Conservation (phyloP, 2,888 invertebrate genomes). For the Parnassius smintheus region DNA sequence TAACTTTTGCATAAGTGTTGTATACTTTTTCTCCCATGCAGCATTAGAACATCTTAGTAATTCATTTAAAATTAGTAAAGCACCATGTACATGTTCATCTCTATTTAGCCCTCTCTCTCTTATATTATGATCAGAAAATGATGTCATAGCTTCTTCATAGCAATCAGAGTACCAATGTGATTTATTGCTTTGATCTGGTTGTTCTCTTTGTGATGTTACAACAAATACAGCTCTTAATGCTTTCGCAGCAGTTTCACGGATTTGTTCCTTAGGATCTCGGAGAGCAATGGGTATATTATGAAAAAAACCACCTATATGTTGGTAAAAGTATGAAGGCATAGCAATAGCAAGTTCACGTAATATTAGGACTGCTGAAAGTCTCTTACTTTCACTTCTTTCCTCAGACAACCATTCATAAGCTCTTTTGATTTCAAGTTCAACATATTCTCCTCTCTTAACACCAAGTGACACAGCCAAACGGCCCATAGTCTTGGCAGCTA, state of each 20-base stretch:
- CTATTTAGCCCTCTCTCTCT: constrained; percentile 85
- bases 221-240: constrained; percentile 96
- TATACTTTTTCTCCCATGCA: constrained; percentile 91
- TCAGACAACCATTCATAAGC: constrained; percentile 96
- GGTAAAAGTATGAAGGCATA: constrained; percentile 98
- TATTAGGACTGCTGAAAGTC: constrained; percentile 95
- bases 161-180: constrained; percentile 96
- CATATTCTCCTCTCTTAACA: constrained; percentile 96
- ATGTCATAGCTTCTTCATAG: constrained; percentile 91
- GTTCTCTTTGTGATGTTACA: constrained; percentile 96
- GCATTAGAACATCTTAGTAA: constrained; percentile 94
- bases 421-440: constrained; percentile 96
- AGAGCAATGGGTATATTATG: constrained; percentile 95
- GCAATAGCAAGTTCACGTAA: constrained; percentile 95
- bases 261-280: constrained; percentile 93
- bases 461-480: constrained; percentile 93
- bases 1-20: constrained; percentile 84
- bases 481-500: constrained; percentile 97
- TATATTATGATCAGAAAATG: constrained; percentile 83
- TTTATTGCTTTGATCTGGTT: constrained; percentile 92
- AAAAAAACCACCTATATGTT: constrained; percentile 94
- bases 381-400: constrained; percentile 93
- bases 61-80: constrained; percentile 95
- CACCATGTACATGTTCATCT: constrained; percentile 96
- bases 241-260: constrained; percentile 95